Evolutionary conservation across 2,797 vertebrate species (phyloP).

Genomic region (Hyperoplus immaculatus): DNA sequence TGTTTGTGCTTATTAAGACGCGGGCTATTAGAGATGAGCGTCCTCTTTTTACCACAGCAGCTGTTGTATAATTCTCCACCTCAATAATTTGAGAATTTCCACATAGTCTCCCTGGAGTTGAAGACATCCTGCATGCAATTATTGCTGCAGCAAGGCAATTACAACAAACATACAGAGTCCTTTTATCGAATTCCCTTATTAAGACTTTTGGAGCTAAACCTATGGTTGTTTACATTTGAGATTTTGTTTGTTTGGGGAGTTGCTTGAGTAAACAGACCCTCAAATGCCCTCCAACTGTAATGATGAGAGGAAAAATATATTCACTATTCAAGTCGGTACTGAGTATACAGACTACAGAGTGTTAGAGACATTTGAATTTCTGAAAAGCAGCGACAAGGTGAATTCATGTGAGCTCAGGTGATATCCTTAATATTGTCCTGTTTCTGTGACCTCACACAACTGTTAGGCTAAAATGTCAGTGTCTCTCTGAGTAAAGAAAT

Average conservation of each 20-base stretch:
- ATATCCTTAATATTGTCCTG: slow-evolving; percentile 9
- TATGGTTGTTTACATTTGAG: slow-evolving; percentile 53
- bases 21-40: slow-evolving; percentile 70
- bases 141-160: slow-evolving; percentile 79
- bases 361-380: not conserved
- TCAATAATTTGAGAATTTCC: slow-evolving; percentile 79
- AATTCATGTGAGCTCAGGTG: slow-evolving; percentile 12
- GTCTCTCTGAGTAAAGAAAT: slow-evolving; percentile 10
- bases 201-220: slow-evolving; percentile 53
- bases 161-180: slow-evolving; percentile 62
- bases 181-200: slow-evolving; percentile 74
- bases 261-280: slow-evolving; percentile 4
- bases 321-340: slow-evolving; percentile 19
- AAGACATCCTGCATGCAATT: slow-evolving; percentile 75
- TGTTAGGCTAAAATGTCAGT: slow-evolving; percentile 24
- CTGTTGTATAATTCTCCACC: slow-evolving; percentile 82
- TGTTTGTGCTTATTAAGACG: slow-evolving; percentile 79
- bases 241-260: slow-evolving; percentile 20
- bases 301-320: slow-evolving; percentile 22
- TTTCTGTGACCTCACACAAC: slow-evolving; percentile 3
- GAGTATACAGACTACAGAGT: not conserved
- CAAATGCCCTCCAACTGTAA: slow-evolving; percentile 14
- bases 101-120: slow-evolving; percentile 71
- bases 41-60: slow-evolving; percentile 75
- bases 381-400: slow-evolving; percentile 2